Evolutionary conservation across 2,888 invertebrate genomes (phyloP), one percentile per base, ranked within the genome.

Genomic region (Mellilla xanthometata): DNA sequence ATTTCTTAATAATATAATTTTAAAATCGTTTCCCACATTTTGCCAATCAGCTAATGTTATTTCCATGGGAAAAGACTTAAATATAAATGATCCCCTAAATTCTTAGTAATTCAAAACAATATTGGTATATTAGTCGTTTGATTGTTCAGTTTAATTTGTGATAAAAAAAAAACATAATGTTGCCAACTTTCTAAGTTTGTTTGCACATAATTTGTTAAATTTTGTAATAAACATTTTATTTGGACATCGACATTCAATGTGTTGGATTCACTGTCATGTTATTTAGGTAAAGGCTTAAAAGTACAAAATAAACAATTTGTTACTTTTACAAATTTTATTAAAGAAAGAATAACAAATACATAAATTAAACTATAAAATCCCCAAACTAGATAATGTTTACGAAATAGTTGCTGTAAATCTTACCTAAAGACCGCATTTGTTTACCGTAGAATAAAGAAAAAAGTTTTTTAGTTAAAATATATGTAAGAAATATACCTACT

Each of bases 261-360:
- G 81, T 87, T 87, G 75, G 81, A 84, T 84, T 81, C 74, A 76
- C 77, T 81, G 78, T 78, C 79, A 85, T 85, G 89, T 89, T 85
- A 88, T 87, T 87, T 90, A 90, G 90, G 85, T 91, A 92, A 92
- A 91, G 92, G 92, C 92, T 92, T 92, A 90, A 87, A 92, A 93
- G 92, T 92, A 93, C 92, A 93, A 93, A 90, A 22, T 58, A 88
- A 86, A 89, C 91, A 83, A 91, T 92, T 92, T 91, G 92, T 92
- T 93, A 92, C 92, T 92, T 93, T 92, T 92, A 92, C 91, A 93
- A 92, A 92, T 92, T 93, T 92, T 92, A 92, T 92, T 90, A 49
- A 88, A 60, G 82, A 81, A 19, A 87, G 81, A 70, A 73, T 76
- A 83, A 82, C 86, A 85, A 82, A 83, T 86, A 85, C 84, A 87